phyloP scores from a whole-genome alignment of 2,113 vertebrate species.

The Hylia prasina region DNA sequence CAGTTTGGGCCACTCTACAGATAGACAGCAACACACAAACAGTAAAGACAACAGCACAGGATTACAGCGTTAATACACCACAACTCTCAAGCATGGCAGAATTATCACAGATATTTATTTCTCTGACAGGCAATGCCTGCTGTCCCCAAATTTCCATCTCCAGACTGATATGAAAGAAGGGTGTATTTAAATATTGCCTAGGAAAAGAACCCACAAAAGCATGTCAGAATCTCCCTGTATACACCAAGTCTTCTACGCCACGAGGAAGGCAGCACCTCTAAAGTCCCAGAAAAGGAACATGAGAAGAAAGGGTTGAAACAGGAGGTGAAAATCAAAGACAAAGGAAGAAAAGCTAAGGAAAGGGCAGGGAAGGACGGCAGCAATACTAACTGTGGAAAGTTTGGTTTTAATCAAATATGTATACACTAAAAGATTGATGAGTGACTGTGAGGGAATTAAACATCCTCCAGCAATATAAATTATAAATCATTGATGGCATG shows the following conservation, averaged over 20 bases:
- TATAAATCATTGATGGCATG: conserved; percentile 18
- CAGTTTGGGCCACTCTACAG: not conserved
- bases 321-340: not conserved
- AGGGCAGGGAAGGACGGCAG: not conserved
- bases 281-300: not conserved
- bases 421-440: conserved; percentile 43
- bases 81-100: not conserved
- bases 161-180: not conserved
- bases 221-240: not conserved
- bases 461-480: not conserved
- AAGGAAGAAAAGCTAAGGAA: conserved; percentile 1
- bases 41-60: not conserved
- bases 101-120: not conserved
- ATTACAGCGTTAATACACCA: not conserved
- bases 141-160: not conserved
- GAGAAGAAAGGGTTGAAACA: not conserved
- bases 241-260: not conserved
- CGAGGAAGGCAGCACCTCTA: not conserved
- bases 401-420: conserved; percentile 29
- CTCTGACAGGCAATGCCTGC: not conserved
- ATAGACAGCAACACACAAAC: not conserved
- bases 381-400: not conserved
- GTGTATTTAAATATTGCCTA: not conserved
- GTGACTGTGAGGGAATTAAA: conserved; percentile 19
- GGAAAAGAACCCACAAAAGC: not conserved